Evolutionary conservation across 2,113 vertebrate species (phyloP).

Genomic region (Alouatta palliata): DNA sequence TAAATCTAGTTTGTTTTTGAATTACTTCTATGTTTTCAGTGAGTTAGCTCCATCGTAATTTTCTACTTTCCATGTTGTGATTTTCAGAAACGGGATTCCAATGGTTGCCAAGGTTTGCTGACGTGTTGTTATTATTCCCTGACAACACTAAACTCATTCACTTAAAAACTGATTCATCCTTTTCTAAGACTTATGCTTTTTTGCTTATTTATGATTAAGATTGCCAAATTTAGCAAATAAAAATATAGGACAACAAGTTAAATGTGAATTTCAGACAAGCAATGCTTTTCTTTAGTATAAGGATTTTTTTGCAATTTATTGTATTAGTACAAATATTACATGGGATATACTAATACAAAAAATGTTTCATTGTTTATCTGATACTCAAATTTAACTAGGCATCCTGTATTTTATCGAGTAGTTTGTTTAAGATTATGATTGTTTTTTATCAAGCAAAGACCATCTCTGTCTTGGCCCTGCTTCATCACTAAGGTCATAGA

Average conservation of each 20-base stretch:
- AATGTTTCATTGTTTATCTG: neutral
- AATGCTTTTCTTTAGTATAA: neutral
- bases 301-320: neutral
- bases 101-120: neutral
- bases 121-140: neutral
- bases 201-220: neutral
- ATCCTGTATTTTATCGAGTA: neutral
- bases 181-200: neutral
- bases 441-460: neutral
- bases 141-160: neutral
- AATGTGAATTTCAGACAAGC: neutral
- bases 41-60: neutral
- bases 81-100: neutral
- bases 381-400: neutral
- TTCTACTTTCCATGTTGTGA: neutral
- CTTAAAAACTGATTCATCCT: neutral
- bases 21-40: neutral
- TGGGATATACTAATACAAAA: neutral
- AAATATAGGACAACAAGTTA: neutral
- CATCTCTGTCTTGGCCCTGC: no score
- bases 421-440: neutral
- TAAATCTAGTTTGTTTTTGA: neutral
- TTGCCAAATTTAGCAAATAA: slow-evolving; percentile 10
- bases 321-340: neutral
- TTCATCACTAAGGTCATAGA: neutral